Base-by-base conservation (phyloP, 2,113 vertebrate genomes). In the Excalfactoria chinensis region DNA sequence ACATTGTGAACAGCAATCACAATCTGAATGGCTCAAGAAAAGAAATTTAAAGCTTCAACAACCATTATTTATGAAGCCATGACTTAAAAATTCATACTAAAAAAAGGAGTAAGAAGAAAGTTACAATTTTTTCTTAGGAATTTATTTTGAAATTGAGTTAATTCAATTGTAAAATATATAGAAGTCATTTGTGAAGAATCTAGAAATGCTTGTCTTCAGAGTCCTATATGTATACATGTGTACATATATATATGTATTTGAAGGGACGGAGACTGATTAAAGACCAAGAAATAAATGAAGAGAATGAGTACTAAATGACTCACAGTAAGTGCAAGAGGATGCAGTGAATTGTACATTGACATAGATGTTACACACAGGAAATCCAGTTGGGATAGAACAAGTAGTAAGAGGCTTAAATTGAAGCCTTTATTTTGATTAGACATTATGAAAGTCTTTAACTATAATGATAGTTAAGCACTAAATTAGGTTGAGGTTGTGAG, bases 381-480 rank as follows among this genome's bases (percentile, higher is more conserved):
- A 67, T 75, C 35, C n/a, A 21, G 6, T 35, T 73, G 40, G 60
- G 9, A 82, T 30, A 81, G 58, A 89, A 86, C 35, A 86, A 43
- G 26, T 43, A 96, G 69, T 40, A 88, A 90, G 70, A 92, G 34
- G 53, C 62, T 95, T 92, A 94, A 92, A 86, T 3, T 51, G 46
- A 92, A 88, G 37, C 32, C 30, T 86, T 68, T 71, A 64, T 13
- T 86, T 81, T 90, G 81, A 88, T 88, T 84, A 88, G 56, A 81
- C 73, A 71, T 71, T 90, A 60, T 23, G 59, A 88, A 86, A 93
- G 64, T 40, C 72, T 95, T 88, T 46, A 90, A 68, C 37, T 51
- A 43, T 56, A 88, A 88, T 88, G 76, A 63, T 46, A 77, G 66
- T 78, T 92, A 88, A 90, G 74, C 13, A 43, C 23, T 89, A 88